These are phyloP conservation scores for Pogonocherus hispidulus DNA, from an alignment of 2,888 invertebrate genomes.

Conservation along the genomic window DNA sequence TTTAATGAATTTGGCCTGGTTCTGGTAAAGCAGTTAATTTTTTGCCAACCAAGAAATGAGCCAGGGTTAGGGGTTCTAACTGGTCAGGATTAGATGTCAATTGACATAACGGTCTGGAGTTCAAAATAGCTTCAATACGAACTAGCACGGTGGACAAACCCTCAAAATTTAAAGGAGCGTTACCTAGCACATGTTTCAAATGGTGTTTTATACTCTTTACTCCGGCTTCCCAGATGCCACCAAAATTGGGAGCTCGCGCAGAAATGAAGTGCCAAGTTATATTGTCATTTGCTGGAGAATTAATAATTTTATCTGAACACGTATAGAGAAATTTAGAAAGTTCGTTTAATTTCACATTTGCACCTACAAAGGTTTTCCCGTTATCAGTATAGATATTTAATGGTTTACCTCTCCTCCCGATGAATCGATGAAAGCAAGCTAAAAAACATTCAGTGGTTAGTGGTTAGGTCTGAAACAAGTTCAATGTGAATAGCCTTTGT, in stretches of 20 bases:
- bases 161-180: slow-evolving; percentile 10
- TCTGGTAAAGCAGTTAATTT: slow-evolving; percentile 6
- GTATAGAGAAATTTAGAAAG: not conserved
- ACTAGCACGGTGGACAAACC: slow-evolving; percentile 1
- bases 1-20: no score
- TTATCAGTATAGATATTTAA: slow-evolving; percentile 20
- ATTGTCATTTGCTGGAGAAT: not conserved
- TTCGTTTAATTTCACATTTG: not conserved
- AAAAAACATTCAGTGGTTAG: slow-evolving; percentile 37
- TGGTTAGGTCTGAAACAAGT: slow-evolving; percentile 30
- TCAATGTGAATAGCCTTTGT: slow-evolving; percentile 38
- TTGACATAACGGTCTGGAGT: slow-evolving; percentile 13
- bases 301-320: not conserved
- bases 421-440: slow-evolving; percentile 28
- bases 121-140: slow-evolving; percentile 21
- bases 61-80: slow-evolving; percentile 10
- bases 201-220: slow-evolving; percentile 5
- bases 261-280: slow-evolving; percentile 14
- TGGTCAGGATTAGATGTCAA: slow-evolving; percentile 13
- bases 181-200: slow-evolving; percentile 7
- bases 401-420: slow-evolving; percentile 10
- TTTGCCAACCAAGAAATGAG: slow-evolving; percentile 19
- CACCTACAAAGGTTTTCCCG: slow-evolving; percentile 18
- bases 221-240: slow-evolving; percentile 20
- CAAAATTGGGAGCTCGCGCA: slow-evolving; percentile 18